Evolutionary conservation across 2,797 vertebrate species (phyloP).

Genomic region (Cirrhinus molitorella): DNA sequence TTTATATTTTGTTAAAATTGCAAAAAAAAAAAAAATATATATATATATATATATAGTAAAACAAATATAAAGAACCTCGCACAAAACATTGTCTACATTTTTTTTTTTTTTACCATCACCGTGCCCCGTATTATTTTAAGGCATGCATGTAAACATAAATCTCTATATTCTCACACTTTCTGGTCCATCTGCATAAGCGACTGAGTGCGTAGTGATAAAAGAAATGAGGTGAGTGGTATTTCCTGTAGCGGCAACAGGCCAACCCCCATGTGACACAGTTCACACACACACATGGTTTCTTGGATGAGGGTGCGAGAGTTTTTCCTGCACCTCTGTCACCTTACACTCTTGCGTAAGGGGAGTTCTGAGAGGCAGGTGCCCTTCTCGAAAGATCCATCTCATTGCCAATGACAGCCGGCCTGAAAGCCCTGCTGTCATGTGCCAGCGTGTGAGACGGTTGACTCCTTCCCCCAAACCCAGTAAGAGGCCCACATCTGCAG

Average conservation of each 20-base stretch:
- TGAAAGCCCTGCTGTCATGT: constrained; percentile 35
- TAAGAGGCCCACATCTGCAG: not conserved
- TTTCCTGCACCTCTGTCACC: constrained; percentile 58
- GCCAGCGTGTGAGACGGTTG: not conserved
- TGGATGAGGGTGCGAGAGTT: constrained; percentile 35
- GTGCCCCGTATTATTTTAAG: not conserved
- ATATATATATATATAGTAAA: not conserved
- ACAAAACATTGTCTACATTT: not conserved
- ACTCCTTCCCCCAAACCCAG: not conserved
- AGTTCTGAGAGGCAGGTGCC: constrained; percentile 56
- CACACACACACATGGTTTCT: constrained; percentile 28
- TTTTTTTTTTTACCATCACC: not conserved
- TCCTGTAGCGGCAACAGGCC: constrained; percentile 41
- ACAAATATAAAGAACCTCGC: not conserved
- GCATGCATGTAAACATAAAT: not conserved
- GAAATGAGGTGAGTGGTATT: constrained; percentile 41
- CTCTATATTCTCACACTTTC: not conserved
- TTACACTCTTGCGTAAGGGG: constrained; percentile 50
- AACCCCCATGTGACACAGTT: constrained; percentile 46
- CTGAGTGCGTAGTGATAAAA: constrained; percentile 16
- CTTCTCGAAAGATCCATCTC: constrained; percentile 69
- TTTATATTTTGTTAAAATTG: not conserved
- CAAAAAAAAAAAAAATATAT: not conserved
- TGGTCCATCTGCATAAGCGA: not conserved
- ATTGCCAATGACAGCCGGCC: constrained; percentile 54